phyloP scores from a whole-genome alignment of 35 echinoderm and acorn worm genomes.

The Holothuria glaberrima region DNA sequence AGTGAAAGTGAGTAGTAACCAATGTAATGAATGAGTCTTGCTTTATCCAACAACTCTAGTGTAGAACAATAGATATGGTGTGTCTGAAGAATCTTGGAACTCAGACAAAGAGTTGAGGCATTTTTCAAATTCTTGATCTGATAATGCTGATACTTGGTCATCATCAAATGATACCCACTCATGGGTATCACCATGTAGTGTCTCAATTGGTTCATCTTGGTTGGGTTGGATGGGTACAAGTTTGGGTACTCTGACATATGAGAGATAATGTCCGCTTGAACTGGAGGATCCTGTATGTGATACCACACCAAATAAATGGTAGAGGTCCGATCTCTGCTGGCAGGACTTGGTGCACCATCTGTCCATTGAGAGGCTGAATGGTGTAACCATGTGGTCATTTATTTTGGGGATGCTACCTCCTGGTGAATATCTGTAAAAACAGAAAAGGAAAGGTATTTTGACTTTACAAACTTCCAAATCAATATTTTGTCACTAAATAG shows the following conservation, averaged over 20 bases:
- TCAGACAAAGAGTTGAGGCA: conserved; percentile 52
- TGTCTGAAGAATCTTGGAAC: conserved; percentile 46
- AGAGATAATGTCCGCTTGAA: conserved; percentile 94
- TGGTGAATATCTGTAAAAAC: conserved; percentile 72
- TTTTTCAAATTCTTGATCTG: conserved; percentile 60
- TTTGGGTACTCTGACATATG: conserved; percentile 75
- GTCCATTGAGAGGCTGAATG: conserved; percentile 64
- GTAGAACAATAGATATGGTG: conserved; percentile 87
- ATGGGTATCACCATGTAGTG: not conserved
- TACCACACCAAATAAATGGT: conserved; percentile 80
- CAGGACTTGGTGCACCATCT: conserved; percentile 88
- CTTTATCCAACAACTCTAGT: not conserved
- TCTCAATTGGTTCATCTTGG: not conserved
- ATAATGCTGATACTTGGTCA: conserved; percentile 61
- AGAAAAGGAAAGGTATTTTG: not conserved
- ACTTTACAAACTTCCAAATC: too few relatives aligned
- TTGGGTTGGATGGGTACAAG: not conserved
- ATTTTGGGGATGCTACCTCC: conserved; percentile 88
- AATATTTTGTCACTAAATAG: too few relatives aligned
- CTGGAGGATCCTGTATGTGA: conserved; percentile 92
- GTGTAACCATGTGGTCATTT: conserved; percentile 83
- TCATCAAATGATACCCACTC: conserved; percentile 85
- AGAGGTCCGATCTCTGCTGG: conserved; percentile 53
- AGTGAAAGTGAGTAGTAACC: not conserved
- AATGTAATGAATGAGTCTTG: not conserved